Evolutionary conservation across 2,113 vertebrate genomes (phyloP), one percentile per base, ranked within the genome.

Genomic region (Cololabis saira): DNA sequence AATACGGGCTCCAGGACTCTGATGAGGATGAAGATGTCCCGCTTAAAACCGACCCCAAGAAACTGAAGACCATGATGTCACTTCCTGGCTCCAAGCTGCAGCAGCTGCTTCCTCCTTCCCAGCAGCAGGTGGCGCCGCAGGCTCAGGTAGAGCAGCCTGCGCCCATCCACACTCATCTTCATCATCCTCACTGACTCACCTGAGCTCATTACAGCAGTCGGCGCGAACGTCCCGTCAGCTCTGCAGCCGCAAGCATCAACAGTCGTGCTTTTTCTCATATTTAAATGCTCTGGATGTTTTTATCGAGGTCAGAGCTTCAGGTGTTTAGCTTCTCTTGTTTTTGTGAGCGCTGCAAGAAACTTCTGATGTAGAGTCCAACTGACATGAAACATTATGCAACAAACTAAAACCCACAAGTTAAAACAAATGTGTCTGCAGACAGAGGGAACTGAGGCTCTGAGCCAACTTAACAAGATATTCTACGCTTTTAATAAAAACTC

Each of bases 1-100:
- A 99, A 67, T 99, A 99, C 0, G 97, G 97, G 22, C 92, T 99
- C 19, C 96, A 97, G 62, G 97, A 98, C 69, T 97, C 96, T 0
- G 97, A 99, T 30, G 97, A 98, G 61, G 97, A 98, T 0, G 96
- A 98, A 1, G 96, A 97, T 0, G 89, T 94, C 1, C 92, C 86
- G 0, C 84, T 87, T 0, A 95, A 97, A 90, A 80, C 73, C 0
- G 95, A 97, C 59, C 67, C 92, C 0, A 99, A 99, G 91, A 99
- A 99, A 84, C 68, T 95, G 67, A 99, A 99, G 90, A 96, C 94
- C 0, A 63, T 90, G 0, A 81, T 89, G 37, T 65, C 89, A 1
- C 83, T 55, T 0, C 90, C 93, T 61, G 22, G 85, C 11, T 48
- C 82, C 37, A 71, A 48, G n/a, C 71, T 71, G 68, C 59, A 62